Conservation (phyloP, 2,888 invertebrate species). For the Morpho deidamia region DNA sequence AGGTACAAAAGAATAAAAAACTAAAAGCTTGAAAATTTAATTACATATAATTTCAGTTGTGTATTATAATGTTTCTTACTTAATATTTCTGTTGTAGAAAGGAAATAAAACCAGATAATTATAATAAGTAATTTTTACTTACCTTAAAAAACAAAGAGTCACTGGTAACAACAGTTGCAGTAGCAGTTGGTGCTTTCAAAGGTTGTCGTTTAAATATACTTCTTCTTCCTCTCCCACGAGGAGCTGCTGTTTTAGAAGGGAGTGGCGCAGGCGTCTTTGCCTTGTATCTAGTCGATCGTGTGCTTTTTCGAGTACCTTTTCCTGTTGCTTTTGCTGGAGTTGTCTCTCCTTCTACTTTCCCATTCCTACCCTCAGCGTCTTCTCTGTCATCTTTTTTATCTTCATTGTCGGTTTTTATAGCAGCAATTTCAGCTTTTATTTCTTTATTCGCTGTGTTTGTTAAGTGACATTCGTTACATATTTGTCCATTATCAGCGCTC, state of each 20-base stretch:
- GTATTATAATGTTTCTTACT: no score
- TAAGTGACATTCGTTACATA: conserved; percentile 86
- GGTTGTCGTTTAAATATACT: conserved; percentile 88
- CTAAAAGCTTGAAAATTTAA: no score
- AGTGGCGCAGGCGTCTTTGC: conserved; percentile 55
- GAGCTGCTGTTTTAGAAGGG: conserved; percentile 47
- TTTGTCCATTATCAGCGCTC: conserved; percentile 83
- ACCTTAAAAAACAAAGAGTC: conserved; percentile 82
- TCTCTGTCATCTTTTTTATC: conserved; percentile 49
- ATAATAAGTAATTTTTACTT: neutral
- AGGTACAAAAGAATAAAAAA: no score
- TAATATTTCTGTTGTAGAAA: no score
- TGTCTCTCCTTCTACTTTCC: conserved; percentile 49
- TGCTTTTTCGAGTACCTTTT: conserved; percentile 78
- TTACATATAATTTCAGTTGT: no score
- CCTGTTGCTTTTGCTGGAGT: conserved; percentile 69
- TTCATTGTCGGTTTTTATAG: conserved; percentile 47
- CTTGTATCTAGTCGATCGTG: conserved; percentile 77
- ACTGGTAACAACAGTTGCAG: conserved; percentile 89
- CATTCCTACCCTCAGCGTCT: conserved; percentile 42
- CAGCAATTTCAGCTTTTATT: conserved; percentile 40
- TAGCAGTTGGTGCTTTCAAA: conserved; percentile 87
- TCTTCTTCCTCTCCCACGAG: conserved; percentile 86
- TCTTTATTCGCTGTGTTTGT: conserved; percentile 54
- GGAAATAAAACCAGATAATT: no score